Base-by-base conservation (phyloP, 30 jellyfish, hydroid and myxozoan genomes). In the Aurelia aurita complex sp. Pacific region DNA sequence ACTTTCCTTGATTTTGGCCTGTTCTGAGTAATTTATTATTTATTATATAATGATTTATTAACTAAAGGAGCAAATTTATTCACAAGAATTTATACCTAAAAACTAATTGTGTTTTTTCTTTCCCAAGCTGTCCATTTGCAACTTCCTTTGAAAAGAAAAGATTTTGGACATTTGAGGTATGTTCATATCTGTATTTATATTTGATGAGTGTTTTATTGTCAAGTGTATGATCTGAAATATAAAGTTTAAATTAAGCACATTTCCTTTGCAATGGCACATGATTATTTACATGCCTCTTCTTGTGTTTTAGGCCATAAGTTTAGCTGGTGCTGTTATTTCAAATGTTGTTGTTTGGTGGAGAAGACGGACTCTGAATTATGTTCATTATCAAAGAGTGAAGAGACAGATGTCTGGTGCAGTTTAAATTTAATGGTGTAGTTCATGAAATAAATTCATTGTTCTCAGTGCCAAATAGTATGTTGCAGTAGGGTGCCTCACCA, bases 121-220 rank as follows among this genome's bases (percentile, higher is more conserved):
- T n/a, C 57, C 57, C 13, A n/a, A 84, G 93, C 34, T 84, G 93
- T 66, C 82, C 86, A 16, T 10, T 73, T 73, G 93, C 79, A 32
- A 38, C 52, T 5, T 50, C 87, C 10, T 69, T 61, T 64, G 87
- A 74, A 34, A 84, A 51, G 74, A 65, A 66, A 55, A 19, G 86
- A 46, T 84, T 84, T 70, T 84, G 93, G 93, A 73, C 80, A 40
- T 84, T 84, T 84, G 93, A 84, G 93, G 93, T 84, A 46, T 43
- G 57, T 46, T 46, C 57, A 6, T 46, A 46, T 46, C 8, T 46
- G 0, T 46, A 9, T 46, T 46, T 46, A 46, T 46, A 6, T 7
- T 23, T 23, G 29, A 23, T 23, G 29, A 5, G 5, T 38, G 50
- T 38, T 38, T 38, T 38, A 9, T 6, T 6, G 57, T 46, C 8